phyloP scores from a whole-genome alignment of 2,888 invertebrate genomes.

The Tholera decimalis region DNA sequence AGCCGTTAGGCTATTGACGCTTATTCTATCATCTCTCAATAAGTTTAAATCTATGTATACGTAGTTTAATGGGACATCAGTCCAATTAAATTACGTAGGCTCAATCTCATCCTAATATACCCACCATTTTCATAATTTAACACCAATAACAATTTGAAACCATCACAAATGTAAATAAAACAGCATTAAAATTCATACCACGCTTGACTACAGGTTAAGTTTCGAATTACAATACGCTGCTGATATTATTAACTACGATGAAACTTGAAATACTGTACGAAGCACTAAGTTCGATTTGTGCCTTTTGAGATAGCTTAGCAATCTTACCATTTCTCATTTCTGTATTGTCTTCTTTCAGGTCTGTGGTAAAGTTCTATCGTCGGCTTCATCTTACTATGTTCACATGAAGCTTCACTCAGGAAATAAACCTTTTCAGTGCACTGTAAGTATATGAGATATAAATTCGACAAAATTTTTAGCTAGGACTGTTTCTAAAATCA shows the following conservation, averaged over 20 bases:
- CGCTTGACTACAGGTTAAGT: slow-evolving; percentile 8
- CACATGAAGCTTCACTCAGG: slow-evolving; percentile 96
- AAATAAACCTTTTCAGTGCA: slow-evolving; percentile 95
- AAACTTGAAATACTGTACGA: not conserved
- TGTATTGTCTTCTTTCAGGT: slow-evolving; percentile 81
- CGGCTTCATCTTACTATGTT: slow-evolving; percentile 95
- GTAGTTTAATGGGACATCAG: too few relatives aligned
- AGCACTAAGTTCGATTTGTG: not conserved
- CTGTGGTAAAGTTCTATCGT: slow-evolving; percentile 95
- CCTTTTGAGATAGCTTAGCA: not conserved
- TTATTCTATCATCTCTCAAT: too few relatives aligned
- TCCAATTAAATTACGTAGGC: too few relatives aligned
- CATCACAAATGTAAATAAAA: not conserved
- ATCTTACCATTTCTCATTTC: slow-evolving; percentile 19
- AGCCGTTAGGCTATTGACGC: too few relatives aligned
- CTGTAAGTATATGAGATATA: slow-evolving; percentile 84
- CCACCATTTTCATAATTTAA: too few relatives aligned
- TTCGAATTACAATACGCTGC: slow-evolving; percentile 1
- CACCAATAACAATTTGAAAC: not conserved
- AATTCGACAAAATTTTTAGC: not conserved
- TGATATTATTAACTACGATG: slow-evolving; percentile 2
- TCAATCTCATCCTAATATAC: not conserved
- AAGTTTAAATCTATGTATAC: too few relatives aligned
- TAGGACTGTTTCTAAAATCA: not conserved
- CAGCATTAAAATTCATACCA: slow-evolving; percentile 24